phyloP scores from a whole-genome alignment of 2,797 vertebrate genomes.

The Arremon aurantiirostris region DNA sequence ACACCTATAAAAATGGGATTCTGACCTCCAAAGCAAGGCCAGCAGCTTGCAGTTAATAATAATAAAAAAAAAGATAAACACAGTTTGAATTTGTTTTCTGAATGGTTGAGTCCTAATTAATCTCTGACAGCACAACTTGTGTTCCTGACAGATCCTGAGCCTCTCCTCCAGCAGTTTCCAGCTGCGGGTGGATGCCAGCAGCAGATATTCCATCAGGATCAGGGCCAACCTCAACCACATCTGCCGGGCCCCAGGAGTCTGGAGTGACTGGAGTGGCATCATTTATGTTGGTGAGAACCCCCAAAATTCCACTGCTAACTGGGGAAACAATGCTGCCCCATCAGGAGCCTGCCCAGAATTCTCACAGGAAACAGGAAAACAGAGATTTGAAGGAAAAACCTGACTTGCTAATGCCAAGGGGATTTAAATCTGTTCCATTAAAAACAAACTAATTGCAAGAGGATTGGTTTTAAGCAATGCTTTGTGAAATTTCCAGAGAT shows the following conservation, averaged over 20 bases:
- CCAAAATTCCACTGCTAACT: not conserved
- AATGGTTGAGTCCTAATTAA: not conserved
- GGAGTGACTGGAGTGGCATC: slow-evolving; percentile 68
- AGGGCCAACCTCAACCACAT: slow-evolving; percentile 41
- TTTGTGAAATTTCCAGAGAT: not conserved
- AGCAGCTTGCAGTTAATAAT: not conserved
- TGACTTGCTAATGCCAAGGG: not conserved
- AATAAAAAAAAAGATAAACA: no score
- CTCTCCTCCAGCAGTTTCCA: not conserved
- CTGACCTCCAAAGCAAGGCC: not conserved
- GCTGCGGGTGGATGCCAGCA: not conserved
- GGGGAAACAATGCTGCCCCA: not conserved
- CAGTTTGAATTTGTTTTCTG: not conserved
- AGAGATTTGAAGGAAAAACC: not conserved
- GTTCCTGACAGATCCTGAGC: slow-evolving; percentile 22
- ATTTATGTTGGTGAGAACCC: slow-evolving; percentile 54
- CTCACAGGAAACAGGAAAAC: not conserved
- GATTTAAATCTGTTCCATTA: not conserved
- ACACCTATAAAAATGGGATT: not conserved
- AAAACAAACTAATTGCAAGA: not conserved
- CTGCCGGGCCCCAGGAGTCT: not conserved
- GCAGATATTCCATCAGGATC: slow-evolving; percentile 43
- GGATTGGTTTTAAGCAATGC: not conserved
- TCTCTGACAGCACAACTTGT: not conserved
- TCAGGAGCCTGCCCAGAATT: not conserved